phyloP scores from a whole-genome alignment of 2,113 vertebrate species.

The Osmerus eperlanus region DNA sequence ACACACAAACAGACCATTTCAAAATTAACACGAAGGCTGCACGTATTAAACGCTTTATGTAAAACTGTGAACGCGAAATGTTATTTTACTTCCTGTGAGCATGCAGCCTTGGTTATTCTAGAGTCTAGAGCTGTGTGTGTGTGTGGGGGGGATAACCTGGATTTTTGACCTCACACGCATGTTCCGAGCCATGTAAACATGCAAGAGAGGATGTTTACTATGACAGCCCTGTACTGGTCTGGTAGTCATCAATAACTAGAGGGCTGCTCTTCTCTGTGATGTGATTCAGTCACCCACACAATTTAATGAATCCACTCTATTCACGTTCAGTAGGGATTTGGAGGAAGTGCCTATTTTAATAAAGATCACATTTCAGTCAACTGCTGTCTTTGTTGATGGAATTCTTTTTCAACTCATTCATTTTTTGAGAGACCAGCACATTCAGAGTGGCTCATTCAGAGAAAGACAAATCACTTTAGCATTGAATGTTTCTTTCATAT shows the following conservation, averaged over 20 bases:
- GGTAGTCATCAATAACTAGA: conserved; percentile 49
- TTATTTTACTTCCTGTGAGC: too few species aligned
- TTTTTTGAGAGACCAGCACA: neutral
- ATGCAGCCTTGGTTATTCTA: conserved; percentile 17
- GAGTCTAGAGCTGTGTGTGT: conserved; percentile 1
- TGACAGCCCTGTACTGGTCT: conserved; percentile 49
- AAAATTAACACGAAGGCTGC: conserved; percentile 28
- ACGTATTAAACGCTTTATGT: conserved; percentile 20
- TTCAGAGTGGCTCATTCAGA: neutral
- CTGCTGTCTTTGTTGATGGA: neutral
- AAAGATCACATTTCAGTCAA: neutral
- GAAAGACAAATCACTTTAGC: neutral
- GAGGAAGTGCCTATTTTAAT: neutral
- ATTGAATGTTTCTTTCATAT: conserved; percentile 10
- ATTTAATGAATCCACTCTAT: neutral
- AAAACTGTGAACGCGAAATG: neutral
- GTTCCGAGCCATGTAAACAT: conserved; percentile 32
- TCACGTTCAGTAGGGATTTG: neutral
- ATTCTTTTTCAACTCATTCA: neutral
- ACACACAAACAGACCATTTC: neutral
- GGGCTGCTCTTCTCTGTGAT: neutral
- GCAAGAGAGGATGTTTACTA: conserved; percentile 38
- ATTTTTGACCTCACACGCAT: conserved; percentile 16
- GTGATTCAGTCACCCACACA: too few species aligned
- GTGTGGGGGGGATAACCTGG: conserved; percentile 5